A percentile compares a stretch with the other conserved stretches of the same genome.
phyloP scores from a whole-genome alignment of 2,113 vertebrate species.

The Delphinapterus leucas region DNA sequence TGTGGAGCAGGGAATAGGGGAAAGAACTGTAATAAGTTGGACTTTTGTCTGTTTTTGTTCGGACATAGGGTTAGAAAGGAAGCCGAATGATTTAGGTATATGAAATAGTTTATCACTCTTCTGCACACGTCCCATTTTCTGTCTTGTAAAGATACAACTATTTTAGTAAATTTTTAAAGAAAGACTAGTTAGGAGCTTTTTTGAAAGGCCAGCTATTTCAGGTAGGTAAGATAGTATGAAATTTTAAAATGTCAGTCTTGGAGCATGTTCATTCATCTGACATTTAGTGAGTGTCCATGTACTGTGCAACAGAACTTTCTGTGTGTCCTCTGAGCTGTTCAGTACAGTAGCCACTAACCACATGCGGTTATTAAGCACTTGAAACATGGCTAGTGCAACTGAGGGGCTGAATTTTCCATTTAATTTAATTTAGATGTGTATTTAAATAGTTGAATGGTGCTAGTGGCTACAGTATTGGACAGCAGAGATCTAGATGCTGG shows the following conservation, averaged over 20 bases:
- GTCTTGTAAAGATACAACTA: not conserved
- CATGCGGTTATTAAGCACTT: not conserved
- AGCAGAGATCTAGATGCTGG: not conserved
- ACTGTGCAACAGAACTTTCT: not conserved
- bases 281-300: not conserved
- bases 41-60: not conserved
- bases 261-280: not conserved
- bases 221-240: not conserved
- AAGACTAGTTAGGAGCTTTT: not conserved
- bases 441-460: not conserved
- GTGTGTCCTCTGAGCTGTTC: not conserved
- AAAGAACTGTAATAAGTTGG: too few relatives aligned
- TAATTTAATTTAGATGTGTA: not conserved
- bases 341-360: not conserved
- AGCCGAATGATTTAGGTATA: not conserved
- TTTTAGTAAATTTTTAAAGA: not conserved
- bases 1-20: not conserved
- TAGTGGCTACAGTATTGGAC: not conserved
- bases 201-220: not conserved
- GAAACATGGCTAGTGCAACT: not conserved
- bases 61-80: not conserved
- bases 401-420: not conserved
- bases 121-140: not conserved
- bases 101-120: not conserved
- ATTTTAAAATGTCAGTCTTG: not conserved